Base-by-base conservation (phyloP, 2,797 vertebrate species). In the Xerus rutilus region DNA sequence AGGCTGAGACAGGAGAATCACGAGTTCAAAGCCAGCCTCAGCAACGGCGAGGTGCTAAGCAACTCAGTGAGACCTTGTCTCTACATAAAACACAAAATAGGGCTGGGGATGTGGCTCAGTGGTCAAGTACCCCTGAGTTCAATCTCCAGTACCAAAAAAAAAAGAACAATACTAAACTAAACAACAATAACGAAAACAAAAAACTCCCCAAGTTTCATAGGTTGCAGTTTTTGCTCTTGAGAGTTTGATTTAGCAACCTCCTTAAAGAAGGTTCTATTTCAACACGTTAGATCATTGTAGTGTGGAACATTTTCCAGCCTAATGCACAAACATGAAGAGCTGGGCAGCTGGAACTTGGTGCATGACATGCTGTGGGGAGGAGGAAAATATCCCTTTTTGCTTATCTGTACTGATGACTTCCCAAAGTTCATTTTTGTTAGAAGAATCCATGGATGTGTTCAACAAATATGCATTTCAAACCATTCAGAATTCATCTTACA, bases 341-440 rank as follows among this genome's bases (percentile, higher is more conserved):
- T 52, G 32, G 77, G n/a, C 13, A 4, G 28, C 5, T 25, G 39
- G 79, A 93, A 43, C 12, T 89, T 65, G 14, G 20, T 32, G 10
- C 43, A 23, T 2, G 39, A 77, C 25, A 62, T 84, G 17, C 45
- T 28, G 3, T 11, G 8, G 17, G 13, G 39, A 70, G 12, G 28
- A 28, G 2, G 20, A 43, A 54, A 54, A 54, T 39, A n/a, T 9
- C 20, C 57, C 57, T 62, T 72, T 91, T 78, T 73, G 49, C 25
- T 86, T 69, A n/a, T 67, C 32, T 77, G 62, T 70, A 21, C 59
- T 82, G 69, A 84, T 39, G 10, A 81, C n/a, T 84, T 64, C 52
- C 64, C 78, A 76, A 70, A 47, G 54, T 90, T 91, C 59, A 74
- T 67, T 94, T 95, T 86, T 49, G 20, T 12, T 14, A n/a, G 49